Percentiles rank a stretch among this genome's conserved stretches.
phyloP scores from a whole-genome alignment of 2,888 invertebrate genomes.

The Apotomis capreana region DNA sequence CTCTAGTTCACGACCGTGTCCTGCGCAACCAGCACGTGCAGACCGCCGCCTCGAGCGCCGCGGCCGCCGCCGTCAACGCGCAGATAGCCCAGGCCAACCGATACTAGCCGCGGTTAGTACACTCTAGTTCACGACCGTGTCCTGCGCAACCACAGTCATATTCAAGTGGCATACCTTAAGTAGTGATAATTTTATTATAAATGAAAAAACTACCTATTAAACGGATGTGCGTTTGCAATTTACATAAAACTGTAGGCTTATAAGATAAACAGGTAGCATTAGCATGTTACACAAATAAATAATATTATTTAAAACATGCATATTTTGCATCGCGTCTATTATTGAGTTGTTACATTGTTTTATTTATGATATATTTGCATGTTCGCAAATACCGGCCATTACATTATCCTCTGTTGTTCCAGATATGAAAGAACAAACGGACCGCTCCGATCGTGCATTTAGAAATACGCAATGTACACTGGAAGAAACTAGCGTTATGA shows the following conservation, averaged over 20 bases:
- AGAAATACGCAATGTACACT: slow-evolving; percentile 50
- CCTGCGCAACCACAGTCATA: slow-evolving; percentile 89
- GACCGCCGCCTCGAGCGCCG: too few relatives aligned
- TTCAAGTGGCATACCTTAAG: too few relatives aligned
- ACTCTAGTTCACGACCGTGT: slow-evolving; percentile 59
- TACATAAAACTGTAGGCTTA: background rate
- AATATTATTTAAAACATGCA: background rate
- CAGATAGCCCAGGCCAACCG: background rate
- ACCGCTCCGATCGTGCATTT: slow-evolving; percentile 50
- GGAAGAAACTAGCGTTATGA: slow-evolving; percentile 41
- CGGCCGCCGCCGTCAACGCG: too few relatives aligned
- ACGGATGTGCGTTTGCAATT: background rate
- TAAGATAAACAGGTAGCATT: background rate
- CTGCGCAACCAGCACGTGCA: too few relatives aligned
- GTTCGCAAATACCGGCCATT: background rate
- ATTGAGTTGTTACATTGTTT: background rate
- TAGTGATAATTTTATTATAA: too few relatives aligned
- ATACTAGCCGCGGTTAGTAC: slow-evolving; percentile 14
- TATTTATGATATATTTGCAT: background rate
- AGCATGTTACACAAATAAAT: background rate
- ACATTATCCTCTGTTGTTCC: slow-evolving; percentile 44
- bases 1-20: too few relatives aligned
- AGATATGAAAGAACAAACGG: slow-evolving; percentile 50
- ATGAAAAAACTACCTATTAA: too few relatives aligned
- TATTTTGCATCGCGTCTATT: slow-evolving; percentile 25